Evolutionary conservation across 1,140 invertebrate species (phyloP).

Genomic region (Asobara japonica): DNA sequence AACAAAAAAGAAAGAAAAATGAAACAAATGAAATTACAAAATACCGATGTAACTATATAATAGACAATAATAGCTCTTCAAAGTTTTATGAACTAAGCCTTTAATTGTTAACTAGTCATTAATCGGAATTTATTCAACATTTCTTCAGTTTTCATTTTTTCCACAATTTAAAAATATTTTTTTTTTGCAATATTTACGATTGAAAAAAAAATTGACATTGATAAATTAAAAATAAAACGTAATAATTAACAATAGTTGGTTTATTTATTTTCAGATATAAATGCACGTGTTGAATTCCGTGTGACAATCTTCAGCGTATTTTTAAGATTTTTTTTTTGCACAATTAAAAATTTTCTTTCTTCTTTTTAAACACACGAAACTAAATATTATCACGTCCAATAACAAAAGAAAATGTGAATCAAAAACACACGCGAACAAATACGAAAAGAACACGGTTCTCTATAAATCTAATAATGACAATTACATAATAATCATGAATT

Average conservation of each 20-base stretch:
- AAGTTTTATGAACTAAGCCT: conserved; percentile 29
- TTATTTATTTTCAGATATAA: conserved; percentile 46
- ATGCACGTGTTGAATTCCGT: conserved; percentile 62
- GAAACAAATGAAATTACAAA: background rate
- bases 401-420: conserved; percentile 37
- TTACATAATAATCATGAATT: conserved; percentile 38
- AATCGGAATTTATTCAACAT: conserved; percentile 26
- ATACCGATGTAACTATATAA: conserved; percentile 25
- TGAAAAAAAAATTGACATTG: background rate
- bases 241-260: conserved; percentile 49
- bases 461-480: conserved; percentile 49
- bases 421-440: conserved; percentile 53
- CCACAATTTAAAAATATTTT: background rate
- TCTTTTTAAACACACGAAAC: conserved; percentile 50
- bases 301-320: conserved; percentile 66
- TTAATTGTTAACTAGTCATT: conserved; percentile 15
- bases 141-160: background rate
- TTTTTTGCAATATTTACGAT: background rate
- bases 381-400: conserved; percentile 61
- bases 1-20: background rate
- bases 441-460: conserved; percentile 47
- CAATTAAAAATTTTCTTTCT: conserved; percentile 26
- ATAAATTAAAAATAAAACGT: conserved; percentile 28
- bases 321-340: conserved; percentile 46
- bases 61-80: conserved; percentile 30